Evolutionary conservation across 2,113 vertebrate genomes (phyloP), one percentile per base, ranked within the genome.

Genomic region (Eupsittula cactorum): DNA sequence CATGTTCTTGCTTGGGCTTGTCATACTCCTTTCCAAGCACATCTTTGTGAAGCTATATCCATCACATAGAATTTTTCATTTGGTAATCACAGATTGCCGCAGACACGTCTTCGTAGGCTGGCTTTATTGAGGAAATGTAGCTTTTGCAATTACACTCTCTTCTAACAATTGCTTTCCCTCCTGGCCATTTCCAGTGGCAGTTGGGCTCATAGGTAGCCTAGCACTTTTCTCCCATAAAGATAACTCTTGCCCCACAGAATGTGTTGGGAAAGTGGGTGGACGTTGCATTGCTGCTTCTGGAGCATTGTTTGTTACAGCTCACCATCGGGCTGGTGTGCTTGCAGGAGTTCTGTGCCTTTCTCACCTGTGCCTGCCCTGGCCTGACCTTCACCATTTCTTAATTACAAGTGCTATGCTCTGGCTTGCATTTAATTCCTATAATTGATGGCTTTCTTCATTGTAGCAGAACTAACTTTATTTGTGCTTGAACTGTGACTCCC

Each of bases 261-360:
- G 10, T 64, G 11, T 44, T 82, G 24, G 20, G 35, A 73, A 23
- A 35, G 33, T 1, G 6, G 42, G 23, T 55, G 47, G 59, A 39
- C 1, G 2, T 47, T 23, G 14, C 35, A 27, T 24, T 55, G 35
- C 49, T 86, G 14, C 29, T 86, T 18, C 55, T 10, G 6, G 20
- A 81, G 69, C 29, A 41, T 23, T 0, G 0, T 59, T 16, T 52
- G 42, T 49, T 52, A 12, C 57, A 64, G 41, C 21, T 88, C 27
- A 62, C 16, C 39, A 44, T 21, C 0, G 1, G 46, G 41, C 21
- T 62, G 55, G 20, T 3, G 2, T 33, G 41, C 63, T 79, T 2
- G 0, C 17, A 71, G 67, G 65, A 92, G 10, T 23, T 85, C 31
- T 4, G 2, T 82, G 25, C 28, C 33, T 14, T 82, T 75, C 62